Base-by-base conservation (phyloP, 2,888 invertebrate genomes). In the Alsophila aescularia region DNA sequence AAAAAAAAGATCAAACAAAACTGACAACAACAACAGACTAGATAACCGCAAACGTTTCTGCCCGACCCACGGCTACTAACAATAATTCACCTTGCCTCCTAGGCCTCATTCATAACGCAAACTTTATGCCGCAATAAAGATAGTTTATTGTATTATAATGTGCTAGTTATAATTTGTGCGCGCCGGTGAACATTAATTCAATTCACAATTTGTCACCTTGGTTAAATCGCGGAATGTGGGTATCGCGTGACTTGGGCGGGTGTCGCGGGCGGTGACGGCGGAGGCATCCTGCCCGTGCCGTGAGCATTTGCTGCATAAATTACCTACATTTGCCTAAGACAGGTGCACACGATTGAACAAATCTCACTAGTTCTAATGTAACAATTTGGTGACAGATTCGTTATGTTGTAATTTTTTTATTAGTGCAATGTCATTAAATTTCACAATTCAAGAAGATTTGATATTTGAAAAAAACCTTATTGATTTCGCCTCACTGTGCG, bases 171-270 rank as follows among this genome's bases (percentile, higher is more conserved):
- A 79, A 83, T 82, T 77, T 76, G 75, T 75, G 71, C 69, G 77
- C 74, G 75, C 70, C 75, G 73, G 79, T 81, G 75, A 81, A 83
- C 85, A 85, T 87, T 85, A 87, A 86, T 87, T 87, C 80, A 79
- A 87, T 86, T 87, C 80, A 81, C 84, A 81, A 87, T 88, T 87
- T 87, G 87, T 88, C 87, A 87, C 86, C 83, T 85, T 73, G 66
- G 74, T 72, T 79, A 78, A 81, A 81, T 82, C 81, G 82, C 69
- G 76, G 87, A 89, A 90, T 89, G 89, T 79, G 64, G 75, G 74
- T 66, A 83, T 90, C 83, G 90, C 90, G 90, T 89, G 88, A 85
- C 85, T 79, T 61, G 67, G 65, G 64, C 60, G 66, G 72, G 72
- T 66, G 69, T 66, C 70, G 73, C 66, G 69, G 58, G 44, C 43